Evolutionary conservation across 1,140 invertebrate species (phyloP).

Genomic region (Teleogryllus occipitalis): DNA sequence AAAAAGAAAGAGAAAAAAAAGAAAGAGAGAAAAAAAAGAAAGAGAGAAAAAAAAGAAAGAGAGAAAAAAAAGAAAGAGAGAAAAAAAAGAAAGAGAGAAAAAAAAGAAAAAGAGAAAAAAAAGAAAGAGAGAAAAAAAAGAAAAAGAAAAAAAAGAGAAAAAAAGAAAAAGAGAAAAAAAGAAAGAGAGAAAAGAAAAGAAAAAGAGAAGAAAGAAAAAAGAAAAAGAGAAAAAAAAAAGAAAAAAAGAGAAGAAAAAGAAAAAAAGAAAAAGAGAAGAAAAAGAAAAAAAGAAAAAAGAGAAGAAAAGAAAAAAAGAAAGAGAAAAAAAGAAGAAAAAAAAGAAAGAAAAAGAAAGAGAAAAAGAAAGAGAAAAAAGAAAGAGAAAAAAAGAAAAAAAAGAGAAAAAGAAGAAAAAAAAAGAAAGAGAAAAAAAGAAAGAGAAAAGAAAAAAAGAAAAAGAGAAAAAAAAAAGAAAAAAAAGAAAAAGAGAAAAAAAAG

Average conservation of each 20-base stretch:
- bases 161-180: neutral
- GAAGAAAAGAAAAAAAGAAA: conserved; percentile 8
- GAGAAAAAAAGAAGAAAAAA: neutral
- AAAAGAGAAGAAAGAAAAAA: neutral
- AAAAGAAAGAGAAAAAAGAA: neutral
- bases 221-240: neutral
- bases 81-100: neutral
- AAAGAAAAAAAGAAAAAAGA: neutral
- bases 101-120: neutral
- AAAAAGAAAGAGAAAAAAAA: neutral
- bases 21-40: neutral
- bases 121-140: neutral
- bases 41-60: neutral
- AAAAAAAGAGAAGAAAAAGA: neutral
- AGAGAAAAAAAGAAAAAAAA: neutral
- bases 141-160: neutral
- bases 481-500: neutral
- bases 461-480: neutral
- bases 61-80: conserved; percentile 1
- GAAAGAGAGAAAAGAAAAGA: neutral
- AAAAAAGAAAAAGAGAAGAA: neutral
- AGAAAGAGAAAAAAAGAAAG: neutral
- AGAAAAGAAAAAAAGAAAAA: neutral
- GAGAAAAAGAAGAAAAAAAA: neutral
- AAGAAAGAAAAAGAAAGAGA: neutral